phyloP scores from a whole-genome alignment of 1,140 invertebrate species.

The Phthorimaea operculella region DNA sequence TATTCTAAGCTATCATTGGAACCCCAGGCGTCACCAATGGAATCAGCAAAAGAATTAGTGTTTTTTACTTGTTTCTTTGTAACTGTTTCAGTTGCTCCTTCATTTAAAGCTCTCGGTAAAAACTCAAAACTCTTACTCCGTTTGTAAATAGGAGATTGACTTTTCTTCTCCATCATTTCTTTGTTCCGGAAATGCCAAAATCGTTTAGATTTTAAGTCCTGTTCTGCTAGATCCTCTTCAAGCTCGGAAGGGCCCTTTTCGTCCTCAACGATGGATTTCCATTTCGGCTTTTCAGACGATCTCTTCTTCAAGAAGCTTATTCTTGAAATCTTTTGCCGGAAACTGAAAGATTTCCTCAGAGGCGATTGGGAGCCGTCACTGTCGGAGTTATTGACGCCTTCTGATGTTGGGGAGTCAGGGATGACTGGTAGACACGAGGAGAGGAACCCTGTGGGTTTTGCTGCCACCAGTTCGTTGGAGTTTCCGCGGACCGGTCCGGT shows the following conservation, averaged over 20 bases:
- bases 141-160: conserved; percentile 38
- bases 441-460: conserved; percentile 38
- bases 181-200: conserved; percentile 56
- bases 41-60: conserved; percentile 42
- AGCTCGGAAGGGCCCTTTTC: conserved; percentile 13
- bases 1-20: conserved; percentile 46
- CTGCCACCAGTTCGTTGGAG: conserved; percentile 30
- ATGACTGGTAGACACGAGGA: conserved; percentile 42
- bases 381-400: conserved; percentile 21
- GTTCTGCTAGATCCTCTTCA: conserved; percentile 16
- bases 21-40: conserved; percentile 33
- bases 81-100: conserved; percentile 24
- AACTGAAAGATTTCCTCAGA: conserved; percentile 55
- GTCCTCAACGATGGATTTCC: conserved; percentile 39
- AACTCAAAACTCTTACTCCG: conserved; percentile 62
- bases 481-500: conserved; percentile 29
- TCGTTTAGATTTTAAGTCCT: conserved; percentile 42
- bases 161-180: conserved; percentile 37
- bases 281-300: conserved; percentile 30
- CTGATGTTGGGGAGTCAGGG: conserved; percentile 31
- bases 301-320: conserved; percentile 49
- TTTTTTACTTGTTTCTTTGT: conserved; percentile 19
- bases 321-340: conserved; percentile 46
- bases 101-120: conserved; percentile 42
- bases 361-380: conserved; percentile 34